Evolutionary conservation across 2,888 invertebrate species (phyloP).

Genomic region (Acleris emargana): DNA sequence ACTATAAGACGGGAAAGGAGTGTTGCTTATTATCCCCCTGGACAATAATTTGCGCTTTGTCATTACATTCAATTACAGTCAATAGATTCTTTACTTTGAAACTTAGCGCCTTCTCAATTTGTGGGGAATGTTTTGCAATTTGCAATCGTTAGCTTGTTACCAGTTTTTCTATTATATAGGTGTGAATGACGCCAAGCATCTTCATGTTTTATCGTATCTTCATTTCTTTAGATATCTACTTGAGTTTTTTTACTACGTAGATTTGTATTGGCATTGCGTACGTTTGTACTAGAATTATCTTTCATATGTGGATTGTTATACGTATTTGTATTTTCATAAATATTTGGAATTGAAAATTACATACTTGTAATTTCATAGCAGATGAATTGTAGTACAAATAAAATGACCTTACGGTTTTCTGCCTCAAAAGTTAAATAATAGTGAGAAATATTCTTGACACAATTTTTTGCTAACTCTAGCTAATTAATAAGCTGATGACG

Average conservation of each 20-base stretch:
- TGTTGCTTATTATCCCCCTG: not conserved
- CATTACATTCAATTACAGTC: constrained; percentile 22
- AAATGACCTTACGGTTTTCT: not conserved
- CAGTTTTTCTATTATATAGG: constrained; percentile 14
- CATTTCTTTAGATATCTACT: not conserved
- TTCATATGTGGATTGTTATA: too few species aligned
- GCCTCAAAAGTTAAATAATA: not conserved
- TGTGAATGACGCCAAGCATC: constrained; percentile 9
- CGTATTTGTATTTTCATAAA: too few species aligned
- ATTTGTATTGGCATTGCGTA: too few species aligned
- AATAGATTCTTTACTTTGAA: constrained; percentile 5
- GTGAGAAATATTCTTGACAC: constrained; percentile 15
- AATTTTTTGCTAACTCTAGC: constrained; percentile 9
- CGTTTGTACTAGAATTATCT: too few species aligned
- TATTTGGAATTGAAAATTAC: too few species aligned
- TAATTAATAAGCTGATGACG: constrained; percentile 32
- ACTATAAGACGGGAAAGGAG: not conserved
- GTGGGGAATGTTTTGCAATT: constrained; percentile 17
- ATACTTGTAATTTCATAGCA: too few species aligned
- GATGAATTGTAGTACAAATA: too few species aligned
- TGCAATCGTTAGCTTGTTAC: constrained; percentile 20
- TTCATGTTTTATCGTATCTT: not conserved
- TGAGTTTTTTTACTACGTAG: too few species aligned
- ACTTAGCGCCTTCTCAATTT: constrained; percentile 28
- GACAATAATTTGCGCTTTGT: constrained; percentile 3